Conservation (phyloP, 2,113 vertebrate species). For the Monopterus albus region DNA sequence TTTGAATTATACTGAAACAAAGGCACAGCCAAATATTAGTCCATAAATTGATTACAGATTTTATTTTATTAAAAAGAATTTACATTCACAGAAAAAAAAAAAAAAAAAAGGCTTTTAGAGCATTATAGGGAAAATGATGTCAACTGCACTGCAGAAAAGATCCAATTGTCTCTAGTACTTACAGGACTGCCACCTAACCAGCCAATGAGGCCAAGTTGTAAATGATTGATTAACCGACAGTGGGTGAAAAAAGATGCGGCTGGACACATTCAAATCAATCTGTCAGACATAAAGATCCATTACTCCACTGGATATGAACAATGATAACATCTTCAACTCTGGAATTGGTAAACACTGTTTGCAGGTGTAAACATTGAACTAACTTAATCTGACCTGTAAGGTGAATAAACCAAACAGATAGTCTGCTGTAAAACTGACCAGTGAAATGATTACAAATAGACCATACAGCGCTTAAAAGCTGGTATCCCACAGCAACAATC, state of each 20-base stretch:
- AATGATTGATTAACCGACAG: constrained; percentile 50
- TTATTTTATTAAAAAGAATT: constrained; percentile 83
- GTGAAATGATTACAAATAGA: constrained; percentile 62
- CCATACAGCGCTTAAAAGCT: constrained; percentile 53
- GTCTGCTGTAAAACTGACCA: constrained; percentile 46
- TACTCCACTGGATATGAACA: constrained; percentile 64
- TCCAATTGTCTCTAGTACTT: constrained; percentile 93
- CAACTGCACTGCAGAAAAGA: constrained; percentile 73
- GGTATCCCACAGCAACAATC: constrained; percentile 53
- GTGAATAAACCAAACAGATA: constrained; percentile 19
- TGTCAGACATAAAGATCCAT: constrained; percentile 57
- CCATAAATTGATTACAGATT: constrained; percentile 78
- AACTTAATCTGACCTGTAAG: constrained; percentile 29
- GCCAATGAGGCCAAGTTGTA: constrained; percentile 26
- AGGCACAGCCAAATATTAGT: constrained; percentile 5
- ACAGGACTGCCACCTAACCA: constrained; percentile 86
- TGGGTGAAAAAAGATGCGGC: constrained; percentile 43
- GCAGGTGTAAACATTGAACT: constrained; percentile 19
- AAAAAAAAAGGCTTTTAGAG: constrained; percentile 85
- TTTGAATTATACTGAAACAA: background rate
- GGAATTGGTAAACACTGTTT: constrained; percentile 57
- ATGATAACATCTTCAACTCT: constrained; percentile 21
- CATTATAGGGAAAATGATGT: constrained; percentile 94
- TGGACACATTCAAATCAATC: constrained; percentile 68
- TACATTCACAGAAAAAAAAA: constrained; percentile 80